Percentiles rank a stretch among this genome's conserved stretches.
Conservation (phyloP, 2,888 invertebrate genomes). For the Scrobipalpa atriplicella region DNA sequence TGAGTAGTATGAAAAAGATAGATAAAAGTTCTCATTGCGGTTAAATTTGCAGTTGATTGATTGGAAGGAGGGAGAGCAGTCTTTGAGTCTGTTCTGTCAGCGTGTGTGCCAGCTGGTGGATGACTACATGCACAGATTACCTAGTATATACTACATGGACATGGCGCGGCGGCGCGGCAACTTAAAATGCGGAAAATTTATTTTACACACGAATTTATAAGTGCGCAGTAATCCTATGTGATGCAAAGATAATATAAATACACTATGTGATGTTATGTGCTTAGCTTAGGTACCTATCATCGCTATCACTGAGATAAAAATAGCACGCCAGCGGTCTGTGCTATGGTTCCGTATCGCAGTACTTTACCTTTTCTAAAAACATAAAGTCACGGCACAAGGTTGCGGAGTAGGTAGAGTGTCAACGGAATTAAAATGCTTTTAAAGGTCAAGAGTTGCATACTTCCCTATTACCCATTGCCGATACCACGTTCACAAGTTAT, state of each 20-base stretch:
- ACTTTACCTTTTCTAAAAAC: too few species aligned
- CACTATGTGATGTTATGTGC: slow-evolving; percentile 34
- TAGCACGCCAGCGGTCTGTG: slow-evolving; percentile 4
- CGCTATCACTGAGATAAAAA: slow-evolving; percentile 20
- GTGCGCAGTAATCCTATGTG: slow-evolving; percentile 31
- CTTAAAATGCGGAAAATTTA: slow-evolving; percentile 26
- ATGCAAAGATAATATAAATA: too few species aligned
- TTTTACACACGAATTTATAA: slow-evolving; percentile 37
- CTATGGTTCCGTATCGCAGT: neutral
- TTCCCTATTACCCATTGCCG: too few species aligned
- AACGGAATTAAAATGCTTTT: too few species aligned
- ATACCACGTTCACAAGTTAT: too few species aligned
- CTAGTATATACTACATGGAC: too few species aligned
- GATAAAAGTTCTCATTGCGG: slow-evolving; percentile 34
- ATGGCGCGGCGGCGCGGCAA: slow-evolving; percentile 41
- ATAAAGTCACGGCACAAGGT: too few species aligned
- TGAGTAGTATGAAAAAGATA: slow-evolving; percentile 50
- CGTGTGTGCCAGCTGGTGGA: slow-evolving; percentile 52
- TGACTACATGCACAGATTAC: too few species aligned
- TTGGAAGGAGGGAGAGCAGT: slow-evolving; percentile 9
- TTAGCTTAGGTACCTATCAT: too few species aligned
- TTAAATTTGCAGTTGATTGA: slow-evolving; percentile 47
- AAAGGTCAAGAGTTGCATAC: too few species aligned
- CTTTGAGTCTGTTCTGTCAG: too few species aligned
- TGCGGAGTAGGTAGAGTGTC: too few species aligned